Conservation (phyloP, 2,888 invertebrate genomes). For the Phorcus lineatus region DNA sequence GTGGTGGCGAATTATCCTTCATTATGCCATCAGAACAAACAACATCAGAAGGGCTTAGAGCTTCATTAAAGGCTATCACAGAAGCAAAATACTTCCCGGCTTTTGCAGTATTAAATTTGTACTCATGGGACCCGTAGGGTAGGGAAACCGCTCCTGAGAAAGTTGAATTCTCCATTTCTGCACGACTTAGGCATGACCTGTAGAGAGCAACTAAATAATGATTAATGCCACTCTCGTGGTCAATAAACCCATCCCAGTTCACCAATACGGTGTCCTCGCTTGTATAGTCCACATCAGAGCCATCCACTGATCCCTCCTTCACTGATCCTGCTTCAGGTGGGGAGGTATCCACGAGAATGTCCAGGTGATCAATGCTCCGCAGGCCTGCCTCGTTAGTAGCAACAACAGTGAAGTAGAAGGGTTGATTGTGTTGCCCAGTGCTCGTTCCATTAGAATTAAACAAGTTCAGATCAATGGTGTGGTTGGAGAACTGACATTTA, state of each 20-base stretch:
- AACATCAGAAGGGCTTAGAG: constrained; percentile 49
- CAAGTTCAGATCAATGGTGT: constrained; percentile 39
- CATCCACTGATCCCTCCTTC: constrained; percentile 44
- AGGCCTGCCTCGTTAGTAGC: constrained; percentile 55
- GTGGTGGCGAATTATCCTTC: constrained; percentile 40
- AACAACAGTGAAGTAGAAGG: constrained; percentile 50
- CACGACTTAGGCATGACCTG: constrained; percentile 28
- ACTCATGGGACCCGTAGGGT: neutral
- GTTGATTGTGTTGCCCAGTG: constrained; percentile 54
- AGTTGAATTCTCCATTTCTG: constrained; percentile 10
- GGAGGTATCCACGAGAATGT: constrained; percentile 56
- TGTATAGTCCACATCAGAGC: constrained; percentile 49
- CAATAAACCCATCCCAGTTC: constrained; percentile 50
- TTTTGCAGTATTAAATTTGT: neutral
- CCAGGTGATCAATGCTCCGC: constrained; percentile 38
- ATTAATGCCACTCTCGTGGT: constrained; percentile 50
- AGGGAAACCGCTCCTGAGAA: neutral
- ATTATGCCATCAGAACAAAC: constrained; percentile 60
- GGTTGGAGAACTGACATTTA: constrained; percentile 39
- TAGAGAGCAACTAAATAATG: constrained; percentile 37
- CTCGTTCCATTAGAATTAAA: constrained; percentile 36
- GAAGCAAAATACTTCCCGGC: constrained; percentile 48
- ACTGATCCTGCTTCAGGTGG: constrained; percentile 54
- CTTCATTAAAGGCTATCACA: constrained; percentile 60
- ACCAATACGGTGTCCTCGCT: constrained; percentile 28